Evolutionary conservation across 1,140 invertebrate genomes (phyloP), one percentile per base, ranked within the genome.

Genomic region (Mya arenaria): DNA sequence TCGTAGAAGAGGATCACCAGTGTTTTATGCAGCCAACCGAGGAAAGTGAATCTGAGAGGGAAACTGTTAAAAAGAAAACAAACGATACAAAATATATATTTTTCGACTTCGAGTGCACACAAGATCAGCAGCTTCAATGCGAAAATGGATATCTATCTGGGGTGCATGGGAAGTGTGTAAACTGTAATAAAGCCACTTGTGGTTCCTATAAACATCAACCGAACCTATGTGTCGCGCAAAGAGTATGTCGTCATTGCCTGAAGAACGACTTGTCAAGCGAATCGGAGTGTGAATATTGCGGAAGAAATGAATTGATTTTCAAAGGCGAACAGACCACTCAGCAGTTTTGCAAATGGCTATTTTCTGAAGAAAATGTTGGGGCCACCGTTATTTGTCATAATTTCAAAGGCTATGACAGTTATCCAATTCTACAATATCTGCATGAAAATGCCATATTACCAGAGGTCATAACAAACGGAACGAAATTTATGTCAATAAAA

Each of bases 61-160:
- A 37, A 36, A 37, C 4, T 6, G 37, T 34, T 1, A 23, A 58
- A 52, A 62, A 66, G 23, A 52, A 23, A 55, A 41, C 69, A 36
- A 48, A 77, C 37, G 58, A 65, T 32, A 39, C 60, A 77, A 77
- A 36, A 60, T 80, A 80, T 65, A 62, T 84, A 34, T 80, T 74
- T 55, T 84, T 80, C 32, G 77, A 84, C 39, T 81, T 80, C 62
- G 83, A 80, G 65, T 84, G 77, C 44, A 84, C 82, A 25, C 82
- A 78, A 63, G 66, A 78, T 28, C 25, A 48, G 6, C 63, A 37
- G 39, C 41, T 41, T 23, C 60, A 23, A 71, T 71, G 82, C 55
- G 39, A 72, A 32, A 28, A 65, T 17, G 73, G 82, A 39, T 78
- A 63, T 55, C 6, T 63, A 15, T 69, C 74, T 55, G 55, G 30